Evolutionary conservation across 2,888 invertebrate genomes (phyloP).

Genomic region (Drosophila eohydei): DNA sequence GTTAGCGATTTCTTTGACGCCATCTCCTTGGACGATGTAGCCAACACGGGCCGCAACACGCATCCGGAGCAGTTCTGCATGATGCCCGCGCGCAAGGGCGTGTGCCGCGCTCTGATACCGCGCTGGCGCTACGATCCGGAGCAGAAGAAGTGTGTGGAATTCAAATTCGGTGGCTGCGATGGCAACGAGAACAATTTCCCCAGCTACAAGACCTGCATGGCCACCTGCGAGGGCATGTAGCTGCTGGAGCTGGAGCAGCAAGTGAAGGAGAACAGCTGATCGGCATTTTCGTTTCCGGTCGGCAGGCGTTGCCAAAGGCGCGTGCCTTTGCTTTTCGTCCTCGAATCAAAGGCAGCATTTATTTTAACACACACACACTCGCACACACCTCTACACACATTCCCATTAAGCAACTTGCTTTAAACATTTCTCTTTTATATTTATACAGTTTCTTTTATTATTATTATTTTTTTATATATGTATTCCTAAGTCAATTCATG

Average conservation of each 20-base stretch:
- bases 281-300: conserved; percentile 48
- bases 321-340: conserved; percentile 54
- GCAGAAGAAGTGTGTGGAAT: conserved; percentile 85
- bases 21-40: conserved; percentile 82
- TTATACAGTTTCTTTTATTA: conserved; percentile 63
- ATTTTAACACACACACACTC: conserved; percentile 37
- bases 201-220: conserved; percentile 85
- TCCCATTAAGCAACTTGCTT: conserved; percentile 47
- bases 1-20: conserved; percentile 84
- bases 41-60: conserved; percentile 74
- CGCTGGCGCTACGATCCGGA: conserved; percentile 86
- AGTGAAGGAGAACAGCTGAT: conserved; percentile 42
- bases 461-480: not conserved
- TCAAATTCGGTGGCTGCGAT: conserved; percentile 87
- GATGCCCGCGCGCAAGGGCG: conserved; percentile 84
- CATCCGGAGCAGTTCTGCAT: conserved; percentile 83
- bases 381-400: conserved; percentile 14
- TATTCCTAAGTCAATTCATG: conserved; percentile 47
- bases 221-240: conserved; percentile 85
- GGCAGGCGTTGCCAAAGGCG: conserved; percentile 74
- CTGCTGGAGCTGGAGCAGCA: not conserved
- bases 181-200: conserved; percentile 87
- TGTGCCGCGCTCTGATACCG: conserved; percentile 84
- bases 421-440: conserved; percentile 60
- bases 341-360: conserved; percentile 74